Base-by-base conservation (phyloP, 2,113 vertebrate species). In the Laticauda colubrina region DNA sequence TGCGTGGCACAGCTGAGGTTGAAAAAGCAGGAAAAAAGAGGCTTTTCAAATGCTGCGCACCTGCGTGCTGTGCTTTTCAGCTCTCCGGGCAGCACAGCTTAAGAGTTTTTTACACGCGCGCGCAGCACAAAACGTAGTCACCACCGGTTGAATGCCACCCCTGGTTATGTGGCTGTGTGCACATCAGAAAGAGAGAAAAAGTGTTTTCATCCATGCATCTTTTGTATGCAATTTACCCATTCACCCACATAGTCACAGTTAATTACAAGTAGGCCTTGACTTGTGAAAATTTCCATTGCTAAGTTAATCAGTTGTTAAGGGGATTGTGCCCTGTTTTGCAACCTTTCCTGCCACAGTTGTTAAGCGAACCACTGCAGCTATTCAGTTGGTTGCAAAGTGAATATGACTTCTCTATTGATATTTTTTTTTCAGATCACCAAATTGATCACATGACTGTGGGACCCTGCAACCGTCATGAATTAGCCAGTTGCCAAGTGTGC, bases 201-300 rank as follows among this genome's bases (percentile, higher is more conserved):
- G 26, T 1, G n/a, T 89, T 21, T 21, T 59, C 12, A 2, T 90
- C 92, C 91, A 94, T 91, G 94, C 94, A 64, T 64, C 10, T 11
- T 64, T 26, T 29, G 61, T 64, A n/a, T 64, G 61, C 61, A 51
- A 29, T 64, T 4, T 29, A 64, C 61, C 3, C 3, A 64, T 29
- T 4, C 9, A 29, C 11, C 26, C 61, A 29, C 10, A 64, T 29
- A 29, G 10, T 29, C 61, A 64, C 61, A 29, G 26, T 29, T 64
- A 69, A 69, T n/a, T n/a, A 5, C 61, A n/a, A 14, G 29, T 69
- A 69, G 61, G 14, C 61, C 61, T 69, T 69, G 61, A n/a, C 11
- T 69, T 69, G n/a, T 3, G 23, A 59, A n/a, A 69, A 69, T n/a
- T 69, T 69, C 29, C 4, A 64, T 64, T 64, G 59, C 10, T 64